Evolutionary conservation across 2,113 vertebrate species (phyloP).

Genomic region (Petrocephalus zakoni): DNA sequence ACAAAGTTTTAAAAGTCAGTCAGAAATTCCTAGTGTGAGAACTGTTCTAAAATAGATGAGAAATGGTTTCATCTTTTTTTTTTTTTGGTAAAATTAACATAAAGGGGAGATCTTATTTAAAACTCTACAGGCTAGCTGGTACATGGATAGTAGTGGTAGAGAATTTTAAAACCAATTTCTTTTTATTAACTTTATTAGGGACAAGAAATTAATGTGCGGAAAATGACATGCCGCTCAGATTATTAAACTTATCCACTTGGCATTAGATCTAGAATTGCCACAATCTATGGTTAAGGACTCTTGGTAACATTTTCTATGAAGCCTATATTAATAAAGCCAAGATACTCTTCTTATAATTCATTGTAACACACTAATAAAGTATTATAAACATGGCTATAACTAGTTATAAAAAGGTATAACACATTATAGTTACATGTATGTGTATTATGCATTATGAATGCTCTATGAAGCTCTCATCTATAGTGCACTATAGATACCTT

Average conservation of each 20-base stretch:
- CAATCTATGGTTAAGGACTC: neutral
- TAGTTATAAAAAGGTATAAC: too few species aligned
- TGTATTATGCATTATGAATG: too few species aligned
- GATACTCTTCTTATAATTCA: too few species aligned
- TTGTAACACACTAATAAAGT: too few species aligned
- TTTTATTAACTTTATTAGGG: neutral
- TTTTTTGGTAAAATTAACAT: neutral
- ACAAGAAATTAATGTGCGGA: neutral
- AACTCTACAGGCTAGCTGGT: neutral
- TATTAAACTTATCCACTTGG: neutral
- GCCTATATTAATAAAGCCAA: too few species aligned
- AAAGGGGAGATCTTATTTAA: neutral
- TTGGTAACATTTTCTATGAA: too few species aligned
- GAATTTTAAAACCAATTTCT: neutral
- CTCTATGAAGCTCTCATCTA: too few species aligned
- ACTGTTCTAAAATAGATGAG: neutral
- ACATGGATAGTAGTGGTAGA: neutral
- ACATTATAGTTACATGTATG: too few species aligned
- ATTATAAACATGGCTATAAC: too few species aligned
- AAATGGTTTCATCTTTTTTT: too few species aligned
- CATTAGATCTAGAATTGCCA: neutral
- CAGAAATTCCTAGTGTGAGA: neutral
- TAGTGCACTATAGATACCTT: too few species aligned
- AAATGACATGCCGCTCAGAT: neutral
- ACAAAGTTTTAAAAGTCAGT: too few species aligned